Conservation (phyloP, 2,888 invertebrate species). For the Pristionchus japonicus region DNA sequence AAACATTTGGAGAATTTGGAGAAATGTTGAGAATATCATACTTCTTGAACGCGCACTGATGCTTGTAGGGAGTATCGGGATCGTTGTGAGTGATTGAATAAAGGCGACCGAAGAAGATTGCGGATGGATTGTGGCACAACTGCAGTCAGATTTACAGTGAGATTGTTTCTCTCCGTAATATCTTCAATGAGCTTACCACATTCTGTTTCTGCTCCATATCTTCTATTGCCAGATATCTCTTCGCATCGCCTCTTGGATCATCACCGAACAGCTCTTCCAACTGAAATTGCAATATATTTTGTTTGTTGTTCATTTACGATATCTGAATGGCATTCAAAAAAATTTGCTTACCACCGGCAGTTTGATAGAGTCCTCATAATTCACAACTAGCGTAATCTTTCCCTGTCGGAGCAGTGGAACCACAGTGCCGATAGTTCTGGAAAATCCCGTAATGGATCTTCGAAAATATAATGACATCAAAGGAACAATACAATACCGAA, state of each 20-base stretch:
- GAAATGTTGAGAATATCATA: neutral
- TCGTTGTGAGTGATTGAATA: slow-evolving; percentile 1
- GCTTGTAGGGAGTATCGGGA: neutral
- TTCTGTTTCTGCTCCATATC: slow-evolving; percentile 12
- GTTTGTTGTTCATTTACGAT: neutral
- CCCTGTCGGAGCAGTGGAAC: neutral
- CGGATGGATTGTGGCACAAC: neutral
- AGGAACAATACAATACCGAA: neutral
- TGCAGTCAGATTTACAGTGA: neutral
- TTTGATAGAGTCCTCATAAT: neutral
- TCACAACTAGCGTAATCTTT: neutral
- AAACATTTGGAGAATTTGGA: neutral
- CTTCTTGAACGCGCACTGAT: slow-evolving; percentile 5
- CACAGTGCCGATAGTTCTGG: neutral
- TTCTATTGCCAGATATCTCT: neutral
- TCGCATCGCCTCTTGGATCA: neutral
- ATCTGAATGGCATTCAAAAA: no score
- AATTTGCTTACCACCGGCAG: neutral
- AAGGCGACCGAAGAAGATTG: neutral
- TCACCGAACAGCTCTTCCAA: neutral
- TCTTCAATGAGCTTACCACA: neutral
- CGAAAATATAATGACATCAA: neutral
- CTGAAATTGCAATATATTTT: neutral
- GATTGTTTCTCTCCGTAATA: no score
- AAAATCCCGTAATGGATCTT: neutral